phyloP scores from a whole-genome alignment of 2,797 vertebrate genomes.

The Artibeus jamaicensis region DNA sequence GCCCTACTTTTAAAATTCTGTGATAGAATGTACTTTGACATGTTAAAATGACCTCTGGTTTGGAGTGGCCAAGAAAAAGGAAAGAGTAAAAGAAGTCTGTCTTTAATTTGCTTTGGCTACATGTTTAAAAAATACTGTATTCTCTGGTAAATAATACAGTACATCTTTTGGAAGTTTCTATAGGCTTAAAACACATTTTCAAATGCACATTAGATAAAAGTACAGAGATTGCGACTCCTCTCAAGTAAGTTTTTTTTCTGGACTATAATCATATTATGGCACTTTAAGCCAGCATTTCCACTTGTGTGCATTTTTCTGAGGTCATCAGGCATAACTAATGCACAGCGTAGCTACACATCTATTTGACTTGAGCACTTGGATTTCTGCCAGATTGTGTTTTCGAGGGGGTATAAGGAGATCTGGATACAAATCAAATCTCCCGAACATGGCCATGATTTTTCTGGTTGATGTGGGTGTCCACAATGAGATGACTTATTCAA shows the following conservation, averaged over 20 bases:
- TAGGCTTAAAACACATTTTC: slow-evolving; percentile 46
- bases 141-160: slow-evolving; percentile 16
- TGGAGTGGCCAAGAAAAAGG: not conserved
- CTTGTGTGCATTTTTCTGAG: slow-evolving; percentile 63
- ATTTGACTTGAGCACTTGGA: slow-evolving; percentile 67
- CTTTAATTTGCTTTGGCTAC: slow-evolving; percentile 46
- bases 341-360: slow-evolving; percentile 65
- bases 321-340: slow-evolving; percentile 69
- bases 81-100: not conserved
- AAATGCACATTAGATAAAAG: slow-evolving; percentile 30
- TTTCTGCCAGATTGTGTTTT: slow-evolving; percentile 70
- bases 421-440: slow-evolving; percentile 68
- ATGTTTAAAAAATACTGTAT: slow-evolving; percentile 24
- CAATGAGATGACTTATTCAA: slow-evolving; percentile 49
- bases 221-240: not conserved
- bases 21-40: slow-evolving; percentile 27
- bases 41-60: slow-evolving; percentile 8
- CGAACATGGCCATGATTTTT: slow-evolving; percentile 52
- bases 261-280: slow-evolving; percentile 41
- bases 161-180: slow-evolving; percentile 35
- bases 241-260: slow-evolving; percentile 52
- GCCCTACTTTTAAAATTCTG: not conserved
- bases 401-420: slow-evolving; percentile 55
- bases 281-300: slow-evolving; percentile 48
- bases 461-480: slow-evolving; percentile 36